Base-by-base conservation (phyloP, 2,797 vertebrate genomes). In the Nyctibius grandis region DNA sequence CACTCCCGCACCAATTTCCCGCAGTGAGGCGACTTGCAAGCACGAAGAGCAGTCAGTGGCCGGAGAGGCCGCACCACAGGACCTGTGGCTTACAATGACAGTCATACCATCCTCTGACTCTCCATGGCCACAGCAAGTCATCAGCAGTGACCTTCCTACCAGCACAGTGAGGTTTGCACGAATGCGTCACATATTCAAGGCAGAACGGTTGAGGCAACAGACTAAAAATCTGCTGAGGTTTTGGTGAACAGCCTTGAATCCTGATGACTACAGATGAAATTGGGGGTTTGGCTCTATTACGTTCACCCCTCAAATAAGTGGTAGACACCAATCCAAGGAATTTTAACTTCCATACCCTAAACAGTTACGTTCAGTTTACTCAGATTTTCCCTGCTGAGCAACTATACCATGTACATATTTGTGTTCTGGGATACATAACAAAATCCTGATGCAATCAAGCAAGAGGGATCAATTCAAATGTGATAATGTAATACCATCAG, bases 31-130 rank as follows among this genome's bases (percentile, higher is more conserved):
- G 69, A 60, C 65, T 60, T 34, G 29, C 2, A 29, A 69, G 50
- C 53, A 68, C 0, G 0, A 40, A 36, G n/a, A 75, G 21, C 15
- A 23, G 44, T 10, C n/a, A 29, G 56, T 22, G 53, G 44, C 50
- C 59, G 61, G 23, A 74, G 54, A 19, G 45, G 23, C 48, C 14
- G 4, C 28, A 53, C 23, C 36, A 83, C 25, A 70, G 29, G 21
- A 85, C 12, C 33, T 42, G 59, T 48, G 51, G 40, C 40, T 87
- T 53, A 22, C 8, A 26, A 18, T 4, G 28, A 40, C 15, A 84
- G 50, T 20, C 47, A 63, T 5, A 44, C 12, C 61, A 69, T 61
- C 2, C 1, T 54, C 64, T 60, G 26, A 60, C 11, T 81, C 61
- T 83, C 68, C 50, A 18, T 0, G 36, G 59, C 54, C 53, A 53